Conservation (phyloP, 2,113 vertebrate genomes). For the Amphiprion ocellaris region DNA sequence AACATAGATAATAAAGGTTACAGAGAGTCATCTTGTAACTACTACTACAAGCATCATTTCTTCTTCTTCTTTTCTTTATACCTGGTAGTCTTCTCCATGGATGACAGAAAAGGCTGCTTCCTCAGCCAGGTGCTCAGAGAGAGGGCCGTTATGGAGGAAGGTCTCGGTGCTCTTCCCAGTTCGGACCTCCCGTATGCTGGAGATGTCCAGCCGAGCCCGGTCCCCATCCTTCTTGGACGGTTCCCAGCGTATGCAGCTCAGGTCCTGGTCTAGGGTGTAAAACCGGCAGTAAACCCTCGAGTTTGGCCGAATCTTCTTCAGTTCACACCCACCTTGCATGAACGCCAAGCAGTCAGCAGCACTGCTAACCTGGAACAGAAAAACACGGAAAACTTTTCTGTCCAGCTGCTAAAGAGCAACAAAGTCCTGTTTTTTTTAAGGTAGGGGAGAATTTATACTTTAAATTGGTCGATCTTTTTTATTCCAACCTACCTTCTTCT, state of each 20-base stretch:
- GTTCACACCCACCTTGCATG: constrained; percentile 97
- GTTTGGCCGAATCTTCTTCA: constrained; percentile 97
- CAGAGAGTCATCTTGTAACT: too few relatives aligned
- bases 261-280: constrained; percentile 94
- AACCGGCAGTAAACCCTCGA: constrained; percentile 96
- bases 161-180: constrained; percentile 98
- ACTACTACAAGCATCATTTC: not conserved
- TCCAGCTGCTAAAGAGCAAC: not conserved
- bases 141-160: constrained; percentile 93
- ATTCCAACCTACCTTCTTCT: constrained; percentile 87
- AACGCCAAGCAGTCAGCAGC: constrained; percentile 96
- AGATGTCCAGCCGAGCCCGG: constrained; percentile 93
- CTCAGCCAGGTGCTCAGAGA: constrained; percentile 93
- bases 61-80: constrained; percentile 9
- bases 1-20: not conserved
- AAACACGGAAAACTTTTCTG: not conserved
- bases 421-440: not conserved
- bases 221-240: constrained; percentile 97
- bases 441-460: not conserved
- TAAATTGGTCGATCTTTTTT: not conserved
- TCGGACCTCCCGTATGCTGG: constrained; percentile 92
- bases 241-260: constrained; percentile 96
- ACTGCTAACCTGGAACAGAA: constrained; percentile 88
- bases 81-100: constrained; percentile 94
- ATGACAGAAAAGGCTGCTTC: constrained; percentile 96